Base-by-base conservation (phyloP, 2,113 vertebrate species). In the Cryptotis parvus region DNA sequence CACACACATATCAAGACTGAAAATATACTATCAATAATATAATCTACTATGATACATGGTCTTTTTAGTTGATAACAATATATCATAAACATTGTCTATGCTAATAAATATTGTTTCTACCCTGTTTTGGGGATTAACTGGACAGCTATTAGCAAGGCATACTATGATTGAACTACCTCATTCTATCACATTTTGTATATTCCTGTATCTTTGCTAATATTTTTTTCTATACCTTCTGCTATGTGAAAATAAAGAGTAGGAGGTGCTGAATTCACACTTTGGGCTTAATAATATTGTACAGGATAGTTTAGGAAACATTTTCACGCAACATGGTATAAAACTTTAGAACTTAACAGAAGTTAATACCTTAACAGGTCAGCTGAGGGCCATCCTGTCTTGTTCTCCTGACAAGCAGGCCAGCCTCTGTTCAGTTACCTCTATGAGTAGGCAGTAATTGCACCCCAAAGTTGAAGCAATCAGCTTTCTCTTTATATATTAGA, bases 131-230 rank as follows among this genome's bases (percentile, higher is more conserved):
- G 81, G 26, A 94, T 12, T 43, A 90, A 58, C 27, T 91, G 76
- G 75, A 84, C 74, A 90, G 45, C 31, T 9, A 58, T 81, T 52
- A 33, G 66, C 70, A 92, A 77, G 81, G 74, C 74, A 45, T 90
- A 24, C 41, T 74, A 14, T 72, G 68, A 72, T 91, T 85, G 66
- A 73, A 72, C 87, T 85, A 69, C 58, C 7, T 18, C 81, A 4
- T 87, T 79, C 41, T 90, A 73, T 55, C 29, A 79, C 7, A 73
- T 79, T 90, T 93, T 89, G 29, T 80, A 91, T 75, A 79, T 82
- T 77, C 10, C 31, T 33, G 29, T 86, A 33, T 69, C 87, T 94
- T 94, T 93, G 14, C 66, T 77, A 55, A 55, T 88, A 37, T 58
- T 78, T 75, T n/a, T 87, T 87, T 24, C 26, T 75, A 27, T 82